phyloP scores from a whole-genome alignment of 2,797 vertebrate genomes.

The Pelochelys cantorii region DNA sequence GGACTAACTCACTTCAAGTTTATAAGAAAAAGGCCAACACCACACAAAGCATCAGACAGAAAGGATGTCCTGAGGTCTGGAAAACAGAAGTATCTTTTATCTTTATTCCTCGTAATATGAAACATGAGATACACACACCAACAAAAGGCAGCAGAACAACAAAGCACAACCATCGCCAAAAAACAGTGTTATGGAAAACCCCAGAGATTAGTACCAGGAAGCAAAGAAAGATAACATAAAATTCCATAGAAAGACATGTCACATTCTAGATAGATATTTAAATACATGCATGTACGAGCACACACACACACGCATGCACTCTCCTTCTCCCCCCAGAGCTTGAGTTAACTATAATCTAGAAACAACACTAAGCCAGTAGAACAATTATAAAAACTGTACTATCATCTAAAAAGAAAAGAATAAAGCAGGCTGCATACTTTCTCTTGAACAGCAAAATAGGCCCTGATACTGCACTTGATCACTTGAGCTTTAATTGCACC shows the following conservation, averaged over 20 bases:
- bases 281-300: too few species aligned
- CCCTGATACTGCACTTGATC: background rate
- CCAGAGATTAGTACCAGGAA: background rate
- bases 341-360: background rate
- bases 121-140: background rate
- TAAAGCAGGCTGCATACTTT: background rate
- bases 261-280: background rate
- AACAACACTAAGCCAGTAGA: background rate
- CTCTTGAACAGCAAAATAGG: background rate
- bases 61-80: background rate
- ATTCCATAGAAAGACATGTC: background rate
- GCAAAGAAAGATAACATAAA: background rate
- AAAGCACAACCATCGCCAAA: background rate
- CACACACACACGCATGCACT: background rate
- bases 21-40: conserved; percentile 10
- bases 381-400: background rate
- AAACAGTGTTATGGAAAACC: background rate
- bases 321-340: background rate
- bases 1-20: background rate
- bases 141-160: background rate
- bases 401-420: background rate
- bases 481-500: background rate
- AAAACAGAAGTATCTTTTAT: conserved; percentile 14
- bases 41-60: background rate
- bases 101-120: background rate